A percentile compares a stretch with the other conserved stretches of the same genome.
phyloP scores from a whole-genome alignment of 2,113 vertebrate species.

The Excalfactoria chinensis region DNA sequence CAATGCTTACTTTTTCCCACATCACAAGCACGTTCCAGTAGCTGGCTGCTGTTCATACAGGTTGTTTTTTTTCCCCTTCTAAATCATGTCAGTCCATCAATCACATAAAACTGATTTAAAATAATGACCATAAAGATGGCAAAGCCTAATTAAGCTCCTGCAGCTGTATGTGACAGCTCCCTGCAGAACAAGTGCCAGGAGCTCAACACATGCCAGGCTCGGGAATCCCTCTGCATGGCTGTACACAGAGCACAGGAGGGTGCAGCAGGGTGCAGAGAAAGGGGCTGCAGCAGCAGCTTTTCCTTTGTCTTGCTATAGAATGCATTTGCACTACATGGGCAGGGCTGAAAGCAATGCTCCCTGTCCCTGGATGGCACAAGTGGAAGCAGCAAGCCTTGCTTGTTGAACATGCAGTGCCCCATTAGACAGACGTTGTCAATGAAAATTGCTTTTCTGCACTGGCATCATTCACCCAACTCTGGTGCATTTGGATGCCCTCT shows the following conservation, averaged over 20 bases:
- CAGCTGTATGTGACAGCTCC: neutral
- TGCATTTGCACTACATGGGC: neutral
- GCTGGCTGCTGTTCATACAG: neutral
- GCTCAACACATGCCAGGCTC: neutral
- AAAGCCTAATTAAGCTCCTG: neutral
- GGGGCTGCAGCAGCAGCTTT: neutral
- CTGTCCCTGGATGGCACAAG: neutral
- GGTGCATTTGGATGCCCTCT: neutral
- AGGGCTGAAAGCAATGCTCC: neutral
- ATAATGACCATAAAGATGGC: conserved; percentile 9
- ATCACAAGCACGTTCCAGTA: neutral
- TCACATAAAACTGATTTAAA: conserved; percentile 20
- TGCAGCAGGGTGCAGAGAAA: neutral
- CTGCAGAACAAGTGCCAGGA: neutral
- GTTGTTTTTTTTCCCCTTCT: neutral
- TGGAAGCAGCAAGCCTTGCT: neutral
- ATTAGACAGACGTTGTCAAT: rapidly evolving
- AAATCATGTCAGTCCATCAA: conserved; percentile 34
- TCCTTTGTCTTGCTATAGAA: neutral
- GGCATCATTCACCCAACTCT: rapidly evolving
- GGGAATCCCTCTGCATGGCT: neutral
- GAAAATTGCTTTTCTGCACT: neutral
- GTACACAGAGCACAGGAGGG: neutral
- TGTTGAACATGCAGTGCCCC: neutral
- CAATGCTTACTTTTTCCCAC: neutral